Conservation (phyloP, 1,140 invertebrate species). For the Araneus ventricosus region DNA sequence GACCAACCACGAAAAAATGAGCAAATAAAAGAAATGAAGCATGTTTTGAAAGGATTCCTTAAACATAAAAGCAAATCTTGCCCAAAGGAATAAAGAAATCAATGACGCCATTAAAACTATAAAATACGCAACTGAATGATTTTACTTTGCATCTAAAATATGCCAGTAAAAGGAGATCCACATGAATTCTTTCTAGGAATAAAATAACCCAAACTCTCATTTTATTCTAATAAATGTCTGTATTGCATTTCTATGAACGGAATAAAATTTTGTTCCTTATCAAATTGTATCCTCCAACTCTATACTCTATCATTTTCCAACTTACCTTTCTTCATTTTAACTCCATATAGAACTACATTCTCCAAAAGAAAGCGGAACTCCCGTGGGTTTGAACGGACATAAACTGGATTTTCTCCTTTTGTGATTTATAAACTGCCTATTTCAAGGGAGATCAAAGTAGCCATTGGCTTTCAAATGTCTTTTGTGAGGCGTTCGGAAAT, state of each 20-base stretch:
- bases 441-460: not conserved
- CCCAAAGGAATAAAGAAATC: too few species aligned
- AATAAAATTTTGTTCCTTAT: not conserved
- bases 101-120: too few species aligned
- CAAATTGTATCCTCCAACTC: not conserved
- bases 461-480: conserved; percentile 15
- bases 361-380: not conserved
- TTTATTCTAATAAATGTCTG: too few species aligned
- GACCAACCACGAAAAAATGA: too few species aligned
- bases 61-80: too few species aligned
- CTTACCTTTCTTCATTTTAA: not conserved
- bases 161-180: too few species aligned
- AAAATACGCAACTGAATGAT: too few species aligned
- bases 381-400: not conserved
- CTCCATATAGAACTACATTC: not conserved
- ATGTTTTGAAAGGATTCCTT: too few species aligned
- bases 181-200: too few species aligned
- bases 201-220: too few species aligned
- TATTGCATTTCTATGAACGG: not conserved
- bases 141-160: too few species aligned
- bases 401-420: not conserved
- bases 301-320: not conserved
- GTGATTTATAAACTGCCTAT: not conserved
- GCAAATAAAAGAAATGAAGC: too few species aligned
- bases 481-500: not conserved